Base-by-base conservation (phyloP, 1,140 invertebrate species). In the Rhopalosiphum maidis region DNA sequence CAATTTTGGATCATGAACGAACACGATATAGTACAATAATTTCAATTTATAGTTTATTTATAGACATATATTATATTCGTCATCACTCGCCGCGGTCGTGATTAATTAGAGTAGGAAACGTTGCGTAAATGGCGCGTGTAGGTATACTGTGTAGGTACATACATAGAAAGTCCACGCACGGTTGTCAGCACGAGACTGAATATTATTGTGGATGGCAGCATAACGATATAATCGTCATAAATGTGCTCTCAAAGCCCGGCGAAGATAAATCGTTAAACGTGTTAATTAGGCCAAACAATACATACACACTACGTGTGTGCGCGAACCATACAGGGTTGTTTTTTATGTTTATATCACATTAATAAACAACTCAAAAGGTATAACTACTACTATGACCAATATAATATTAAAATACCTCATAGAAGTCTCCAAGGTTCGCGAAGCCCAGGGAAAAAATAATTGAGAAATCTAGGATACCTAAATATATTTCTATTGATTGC, bases 91-190 rank as follows among this genome's bases (percentile, higher is more conserved):
- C 30, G 82, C 37, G 35, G 82, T 18, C 82, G 82, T 83, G 22
- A 83, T 90, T 37, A 37, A 55, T 90, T 90, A 90, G 22, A 90
- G n/a, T 37, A 41, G 60, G 25, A 60, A 91, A 43, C 90, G 30
- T 91, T 41, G 37, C 60, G 55, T 55, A 91, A 91, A 91, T 25
- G 23, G 21, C 18, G 18, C 21, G 21, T 54, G 30, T n/a, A 18
- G 37, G 18, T 21, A 30, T 30, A 4, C 1, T 35, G 18, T 11
- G 68, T 77, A 77, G n/a, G 41, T 90, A 46, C 21, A 18, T 15
- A 22, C 8, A 30, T 91, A 91, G 90, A 91, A 91, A 91, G 90
- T 54, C 22, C 60, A 30, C 11, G 9, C 30, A 90, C 37, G 51
- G 35, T 55, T 54, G 25, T 90, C 89, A 3, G 11, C 37, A 90